Base-by-base conservation (phyloP, 2,888 invertebrate species). In the Rutpela maculata region DNA sequence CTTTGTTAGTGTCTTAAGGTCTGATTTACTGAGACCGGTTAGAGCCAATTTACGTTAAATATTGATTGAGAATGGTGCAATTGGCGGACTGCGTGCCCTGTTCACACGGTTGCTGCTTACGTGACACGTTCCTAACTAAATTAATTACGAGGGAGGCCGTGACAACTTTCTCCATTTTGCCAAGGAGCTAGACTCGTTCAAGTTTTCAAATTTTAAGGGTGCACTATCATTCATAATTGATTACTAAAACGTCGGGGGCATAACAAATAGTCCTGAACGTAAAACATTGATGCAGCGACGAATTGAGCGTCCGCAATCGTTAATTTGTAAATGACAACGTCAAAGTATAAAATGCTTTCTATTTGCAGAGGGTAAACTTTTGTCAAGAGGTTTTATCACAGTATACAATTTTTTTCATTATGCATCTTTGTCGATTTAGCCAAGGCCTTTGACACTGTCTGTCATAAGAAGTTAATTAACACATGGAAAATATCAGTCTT, bases 41-140 rank as follows among this genome's bases (percentile, higher is more conserved):
- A 83, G 78, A 80, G 81, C 81, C 83, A 84, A 84, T 84, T 82
- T 82, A 80, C 82, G 82, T 84, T 84, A 84, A 84, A 84, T 84
- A 84, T 84, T 84, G 83, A 84, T 84, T 84, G 82, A 80, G 82
- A 81, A 80, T 77, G 76, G 74, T 76, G 83, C 82, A 83, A 84
- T 82, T 80, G 82, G 81, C 79, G 82, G 79, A 69, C 76, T 78
- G 80, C 81, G 80, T 81, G 82, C 67, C 66, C 43, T 26, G 81
- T 81, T 82, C 81, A 81, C 82, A 80, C 82, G 79, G 78, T 78
- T 75, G 72, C 78, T 80, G 77, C 81, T 83, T 84, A 84, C 84
- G 84, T 84, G 84, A 82, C 84, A 81, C 74, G 76, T 75, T 68
- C 79, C 83, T 84, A 84, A 84, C 84, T 82, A 84, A 84, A 84